Conservation (phyloP, 2,888 invertebrate genomes). For the Dynastes grantii region DNA sequence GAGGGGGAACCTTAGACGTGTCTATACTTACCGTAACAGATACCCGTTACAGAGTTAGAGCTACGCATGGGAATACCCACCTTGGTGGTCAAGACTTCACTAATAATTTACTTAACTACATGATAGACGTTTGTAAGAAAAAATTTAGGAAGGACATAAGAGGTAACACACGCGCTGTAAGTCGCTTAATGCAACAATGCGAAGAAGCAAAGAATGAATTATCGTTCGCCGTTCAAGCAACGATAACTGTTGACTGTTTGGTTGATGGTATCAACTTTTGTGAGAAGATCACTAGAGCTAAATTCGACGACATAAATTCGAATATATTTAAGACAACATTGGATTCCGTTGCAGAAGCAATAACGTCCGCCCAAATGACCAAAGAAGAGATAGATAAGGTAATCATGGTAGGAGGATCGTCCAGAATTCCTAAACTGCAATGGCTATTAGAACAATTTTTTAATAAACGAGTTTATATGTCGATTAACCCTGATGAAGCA, state of each 20-base stretch:
- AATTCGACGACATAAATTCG: conserved; percentile 57
- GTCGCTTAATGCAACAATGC: too few relatives aligned
- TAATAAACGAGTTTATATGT: conserved; percentile 52
- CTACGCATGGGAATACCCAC: neutral
- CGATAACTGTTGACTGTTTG: conserved; percentile 43
- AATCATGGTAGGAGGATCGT: conserved; percentile 61
- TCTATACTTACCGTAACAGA: conserved; percentile 55
- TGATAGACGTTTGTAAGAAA: too few relatives aligned
- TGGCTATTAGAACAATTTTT: conserved; percentile 57
- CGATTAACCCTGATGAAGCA: conserved; percentile 60
- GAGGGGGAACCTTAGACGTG: conserved; percentile 61
- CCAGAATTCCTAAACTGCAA: conserved; percentile 60
- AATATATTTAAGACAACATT: conserved; percentile 56
- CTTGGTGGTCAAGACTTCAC: too few relatives aligned
- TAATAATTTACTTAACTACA: too few relatives aligned
- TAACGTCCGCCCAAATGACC: conserved; percentile 53
- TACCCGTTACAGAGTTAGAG: conserved; percentile 43
- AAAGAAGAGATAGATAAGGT: conserved; percentile 58
- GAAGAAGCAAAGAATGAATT: conserved; percentile 53
- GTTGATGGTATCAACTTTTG: neutral
- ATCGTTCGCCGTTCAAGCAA: conserved; percentile 47
- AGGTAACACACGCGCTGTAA: too few relatives aligned
- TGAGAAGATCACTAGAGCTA: conserved; percentile 51
- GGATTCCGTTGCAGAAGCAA: conserved; percentile 54
- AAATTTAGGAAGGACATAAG: too few relatives aligned